phyloP scores from a whole-genome alignment of 2,888 invertebrate species.

The Neria commutata region DNA sequence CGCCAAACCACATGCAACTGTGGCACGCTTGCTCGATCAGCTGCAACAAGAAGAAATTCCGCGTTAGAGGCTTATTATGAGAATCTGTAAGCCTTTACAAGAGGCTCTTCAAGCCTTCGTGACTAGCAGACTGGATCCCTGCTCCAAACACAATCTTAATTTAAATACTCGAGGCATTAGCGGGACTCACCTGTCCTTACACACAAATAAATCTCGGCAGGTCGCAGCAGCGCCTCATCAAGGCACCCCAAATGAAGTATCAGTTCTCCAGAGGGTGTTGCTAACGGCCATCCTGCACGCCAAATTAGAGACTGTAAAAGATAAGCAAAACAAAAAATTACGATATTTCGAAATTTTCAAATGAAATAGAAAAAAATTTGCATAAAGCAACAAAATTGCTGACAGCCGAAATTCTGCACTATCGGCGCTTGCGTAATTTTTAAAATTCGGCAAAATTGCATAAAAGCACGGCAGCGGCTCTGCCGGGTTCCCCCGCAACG shows the following conservation, averaged over 20 bases:
- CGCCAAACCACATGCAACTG: constrained; percentile 58
- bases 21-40: constrained; percentile 38
- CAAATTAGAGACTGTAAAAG: constrained; percentile 66
- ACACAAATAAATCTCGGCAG: constrained; percentile 72
- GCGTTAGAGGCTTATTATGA: not conserved
- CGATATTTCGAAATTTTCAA: constrained; percentile 13
- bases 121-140: not conserved
- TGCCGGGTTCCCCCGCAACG: too few species aligned
- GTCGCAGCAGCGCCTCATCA: constrained; percentile 67
- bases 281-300: constrained; percentile 72
- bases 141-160: too few species aligned
- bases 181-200: constrained; percentile 60
- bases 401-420: too few species aligned
- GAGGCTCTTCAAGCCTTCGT: not conserved
- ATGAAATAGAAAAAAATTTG: not conserved
- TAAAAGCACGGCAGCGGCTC: too few species aligned
- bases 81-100: not conserved
- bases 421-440: too few species aligned
- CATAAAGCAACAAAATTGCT: not conserved
- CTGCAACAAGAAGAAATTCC: constrained; percentile 29
- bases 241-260: constrained; percentile 70
- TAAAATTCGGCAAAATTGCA: too few species aligned
- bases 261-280: constrained; percentile 67
- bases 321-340: constrained; percentile 26
- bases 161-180: too few species aligned